phyloP scores from a whole-genome alignment of 2,113 vertebrate genomes.

The Nothoprocta pentlandii region DNA sequence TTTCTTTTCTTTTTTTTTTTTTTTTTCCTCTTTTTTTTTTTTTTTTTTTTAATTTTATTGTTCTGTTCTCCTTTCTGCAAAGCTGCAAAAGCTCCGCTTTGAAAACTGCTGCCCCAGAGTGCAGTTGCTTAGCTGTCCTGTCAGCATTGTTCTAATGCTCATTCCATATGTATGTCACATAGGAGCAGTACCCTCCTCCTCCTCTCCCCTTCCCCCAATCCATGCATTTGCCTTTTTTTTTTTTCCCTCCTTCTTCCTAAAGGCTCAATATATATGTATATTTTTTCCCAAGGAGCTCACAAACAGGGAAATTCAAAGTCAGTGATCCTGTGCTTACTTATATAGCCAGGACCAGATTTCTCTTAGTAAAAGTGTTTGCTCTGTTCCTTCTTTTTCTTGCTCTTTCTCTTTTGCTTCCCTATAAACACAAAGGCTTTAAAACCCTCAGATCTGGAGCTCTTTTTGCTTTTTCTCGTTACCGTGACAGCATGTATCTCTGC shows the following conservation, averaged over 20 bases:
- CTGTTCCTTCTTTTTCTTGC: constrained; percentile 5
- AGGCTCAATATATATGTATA: constrained; percentile 20
- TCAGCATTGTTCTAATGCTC: constrained; percentile 83
- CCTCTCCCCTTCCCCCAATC: constrained; percentile 49
- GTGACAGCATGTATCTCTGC: constrained; percentile 78
- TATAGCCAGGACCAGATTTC: constrained; percentile 52
- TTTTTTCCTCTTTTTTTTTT: neutral
- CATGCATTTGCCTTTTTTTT: constrained; percentile 37
- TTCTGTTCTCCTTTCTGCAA: constrained; percentile 52
- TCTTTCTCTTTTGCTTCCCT: constrained; percentile 51
- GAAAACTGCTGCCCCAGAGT: constrained; percentile 79
- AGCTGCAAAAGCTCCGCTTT: constrained; percentile 73
- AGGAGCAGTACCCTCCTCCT: constrained; percentile 65
- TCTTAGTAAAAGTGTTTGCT: constrained; percentile 62
- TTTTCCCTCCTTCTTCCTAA: neutral
- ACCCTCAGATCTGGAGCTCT: constrained; percentile 75
- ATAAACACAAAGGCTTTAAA: constrained; percentile 77
- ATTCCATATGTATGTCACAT: constrained; percentile 88
- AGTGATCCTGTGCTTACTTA: constrained; percentile 41
- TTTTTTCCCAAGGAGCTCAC: constrained; percentile 38
- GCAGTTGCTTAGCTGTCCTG: constrained; percentile 75
- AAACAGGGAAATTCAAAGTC: constrained; percentile 71
- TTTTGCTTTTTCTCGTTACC: constrained; percentile 73
- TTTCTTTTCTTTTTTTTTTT: constrained; percentile 37
- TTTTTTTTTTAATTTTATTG: neutral